Evolutionary conservation across 1,140 invertebrate species (phyloP).

Genomic region (Drosophila bipectinata): DNA sequence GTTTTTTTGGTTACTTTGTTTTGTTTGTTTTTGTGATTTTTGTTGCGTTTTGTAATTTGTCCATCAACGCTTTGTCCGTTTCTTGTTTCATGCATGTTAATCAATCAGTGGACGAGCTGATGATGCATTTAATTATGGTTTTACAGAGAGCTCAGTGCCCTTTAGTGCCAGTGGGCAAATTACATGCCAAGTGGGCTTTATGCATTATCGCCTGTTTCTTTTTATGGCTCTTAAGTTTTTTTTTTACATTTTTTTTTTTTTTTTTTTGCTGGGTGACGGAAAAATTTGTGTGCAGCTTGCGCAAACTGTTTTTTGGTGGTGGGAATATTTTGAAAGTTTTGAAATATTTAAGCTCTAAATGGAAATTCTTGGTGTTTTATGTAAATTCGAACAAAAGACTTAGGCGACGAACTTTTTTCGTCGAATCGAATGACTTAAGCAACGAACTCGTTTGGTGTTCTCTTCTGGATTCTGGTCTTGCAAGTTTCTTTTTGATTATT

Average conservation of each 20-base stretch:
- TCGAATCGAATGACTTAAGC: slow-evolving; percentile 52
- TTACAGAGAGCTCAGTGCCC: slow-evolving; percentile 47
- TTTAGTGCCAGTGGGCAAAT: slow-evolving; percentile 52
- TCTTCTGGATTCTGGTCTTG: slow-evolving; percentile 25
- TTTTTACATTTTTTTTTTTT: slow-evolving; percentile 6
- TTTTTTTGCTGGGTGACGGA: slow-evolving; percentile 27
- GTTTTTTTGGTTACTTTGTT: slow-evolving; percentile 3
- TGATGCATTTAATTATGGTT: slow-evolving; percentile 67
- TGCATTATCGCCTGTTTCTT: slow-evolving; percentile 51
- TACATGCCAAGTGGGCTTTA: slow-evolving; percentile 42
- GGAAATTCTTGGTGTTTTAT: not conserved
- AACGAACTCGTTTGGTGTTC: slow-evolving; percentile 38
- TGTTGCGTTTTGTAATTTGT: slow-evolving; percentile 72
- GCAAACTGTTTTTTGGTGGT: slow-evolving; percentile 27
- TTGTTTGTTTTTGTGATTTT: slow-evolving; percentile 28
- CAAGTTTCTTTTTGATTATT: slow-evolving; percentile 5
- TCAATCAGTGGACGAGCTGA: slow-evolving; percentile 64
- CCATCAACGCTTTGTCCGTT: slow-evolving; percentile 50
- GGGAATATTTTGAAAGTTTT: slow-evolving; percentile 18
- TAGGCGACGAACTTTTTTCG: slow-evolving; percentile 38
- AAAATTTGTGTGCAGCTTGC: slow-evolving; percentile 32
- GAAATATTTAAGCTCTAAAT: not conserved
- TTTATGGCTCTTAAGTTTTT: slow-evolving; percentile 18
- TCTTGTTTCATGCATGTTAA: slow-evolving; percentile 69
- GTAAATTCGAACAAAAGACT: slow-evolving; percentile 42